Base-by-base conservation (phyloP, 2,888 invertebrate species). In the Dasypolia templi region DNA sequence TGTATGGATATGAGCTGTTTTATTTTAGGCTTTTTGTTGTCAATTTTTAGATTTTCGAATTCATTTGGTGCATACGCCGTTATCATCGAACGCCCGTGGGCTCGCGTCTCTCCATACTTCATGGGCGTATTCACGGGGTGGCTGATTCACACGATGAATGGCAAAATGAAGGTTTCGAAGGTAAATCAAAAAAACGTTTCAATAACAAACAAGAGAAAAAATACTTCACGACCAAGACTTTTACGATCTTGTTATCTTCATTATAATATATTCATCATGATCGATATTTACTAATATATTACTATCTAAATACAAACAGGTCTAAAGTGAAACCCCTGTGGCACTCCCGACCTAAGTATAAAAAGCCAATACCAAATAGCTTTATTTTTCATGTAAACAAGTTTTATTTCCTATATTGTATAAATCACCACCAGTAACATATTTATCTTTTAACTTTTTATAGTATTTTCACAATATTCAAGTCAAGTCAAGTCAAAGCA, bases 81-180 rank as follows among this genome's bases (percentile, higher is more conserved):
- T 84, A 96, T 98, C 55, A 97, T 98, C 75, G 97, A 97, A 88
- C 97, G 98, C 87, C 97, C 98, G 3, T 97, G 97, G 97, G 97
- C 98, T 1, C 95, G 98, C 63, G 94, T 98, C 35, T 97, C 97
- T 2, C 98, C 98, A 0, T 98, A 98, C 92, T 94, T 98, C 59
- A 95, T 97, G 64, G 98, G 98, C 26, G 97, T 98, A 94, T 96
- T 97, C 66, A 96, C 97, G 1, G 98, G 98, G 12, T 98, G 98
- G 97, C 95, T 97, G 66, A 94, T 98, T 44, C 97, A 97, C 87
- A 97, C 97, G 90, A 97, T 97, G 73, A 97, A 97, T 83, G 97
- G 95, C 2, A 89, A 90, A 56, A 83, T 95, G 39, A 88, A 88
- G 3, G 87, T 96, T 17, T 92, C 94, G 2, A 95, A 92, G 93